Evolutionary conservation across 2,888 invertebrate species (phyloP).

Genomic region (Caenorhabditis doughertyi): DNA sequence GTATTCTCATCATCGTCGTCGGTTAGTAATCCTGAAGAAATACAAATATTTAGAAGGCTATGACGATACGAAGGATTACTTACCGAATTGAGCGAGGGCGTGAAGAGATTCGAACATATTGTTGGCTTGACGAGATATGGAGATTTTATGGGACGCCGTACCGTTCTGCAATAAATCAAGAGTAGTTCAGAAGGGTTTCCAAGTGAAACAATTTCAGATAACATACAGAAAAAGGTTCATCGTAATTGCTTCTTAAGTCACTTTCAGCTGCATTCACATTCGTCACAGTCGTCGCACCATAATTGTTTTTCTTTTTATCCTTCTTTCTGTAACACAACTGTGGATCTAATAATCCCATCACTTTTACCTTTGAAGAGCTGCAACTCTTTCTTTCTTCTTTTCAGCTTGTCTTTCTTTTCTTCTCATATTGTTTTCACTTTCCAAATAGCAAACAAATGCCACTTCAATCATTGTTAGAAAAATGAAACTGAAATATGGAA

Average conservation of each 20-base stretch:
- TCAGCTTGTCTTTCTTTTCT: constrained; percentile 65
- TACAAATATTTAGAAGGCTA: neutral
- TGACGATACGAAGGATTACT: neutral
- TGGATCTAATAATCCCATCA: neutral
- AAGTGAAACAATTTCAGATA: neutral
- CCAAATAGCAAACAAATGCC: constrained; percentile 79
- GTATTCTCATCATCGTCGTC: constrained; percentile 73
- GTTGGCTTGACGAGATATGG: constrained; percentile 61
- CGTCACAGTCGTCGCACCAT: constrained; percentile 62
- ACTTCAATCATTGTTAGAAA: constrained; percentile 81
- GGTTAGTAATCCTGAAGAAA: constrained; percentile 51
- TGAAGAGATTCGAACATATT: constrained; percentile 71
- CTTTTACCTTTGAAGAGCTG: constrained; percentile 49
- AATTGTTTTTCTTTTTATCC: constrained; percentile 65
- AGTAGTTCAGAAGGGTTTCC: no score
- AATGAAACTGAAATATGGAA: constrained; percentile 75
- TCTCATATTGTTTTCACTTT: constrained; percentile 69
- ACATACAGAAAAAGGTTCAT: constrained; percentile 59
- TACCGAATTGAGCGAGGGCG: constrained; percentile 69
- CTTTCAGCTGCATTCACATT: constrained; percentile 50
- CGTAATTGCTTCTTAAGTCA: constrained; percentile 62
- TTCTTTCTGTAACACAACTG: constrained; percentile 50
- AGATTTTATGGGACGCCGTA: constrained; percentile 48
- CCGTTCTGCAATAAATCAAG: constrained; percentile 52
- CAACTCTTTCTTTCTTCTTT: constrained; percentile 71